Evolutionary conservation across 2,113 vertebrate genomes (phyloP), one percentile per base, ranked within the genome.

Genomic region (Collichthys lucidus): DNA sequence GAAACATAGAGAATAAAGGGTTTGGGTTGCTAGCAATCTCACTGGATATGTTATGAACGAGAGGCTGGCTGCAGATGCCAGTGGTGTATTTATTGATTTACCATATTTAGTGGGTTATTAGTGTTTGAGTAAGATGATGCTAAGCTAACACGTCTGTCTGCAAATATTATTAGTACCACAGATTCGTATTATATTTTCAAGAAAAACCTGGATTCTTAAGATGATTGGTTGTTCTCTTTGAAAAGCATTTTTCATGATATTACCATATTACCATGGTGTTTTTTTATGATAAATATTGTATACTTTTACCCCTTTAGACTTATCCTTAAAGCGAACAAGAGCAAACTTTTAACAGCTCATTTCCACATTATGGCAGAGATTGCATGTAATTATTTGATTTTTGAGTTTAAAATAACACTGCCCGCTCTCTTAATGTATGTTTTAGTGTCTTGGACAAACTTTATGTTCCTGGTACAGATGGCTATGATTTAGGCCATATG

Each of bases 1-100:
- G 56, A 72, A 60, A 44, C 61, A 79, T 69, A 20, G 52, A 35
- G 46, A 64, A 17, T 29, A 46, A 44, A 47, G 11, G 31, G 3
- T 14, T 70, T 31, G 9, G 49, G 59, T 24, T 4, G 61, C 46
- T 59, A 44, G 35, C 29, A 52, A 3, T 11, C 3, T 5, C 19
- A 55, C 0, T 12, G 11, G 15, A 11, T 68, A 31, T 65, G n/a
- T 59, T 11, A 11, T 8, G n/a, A 19, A 73, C 3, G 5, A 19
- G 15, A 4, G 29, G 20, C 35, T 31, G 19, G 64, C 11, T 15
- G 12, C 7, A 20, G 10, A 56, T 4, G 19, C 35, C 47, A 24
- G 4, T 9, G 19, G 46, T 26, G 16, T 49, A 24, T 46, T 44
- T 42, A 55, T 15, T 63, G 35, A 29, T 46, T 56, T 49, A 50